phyloP scores from a whole-genome alignment of 2,113 vertebrate species.

The Sinocyclocheilus anophthalmus region DNA sequence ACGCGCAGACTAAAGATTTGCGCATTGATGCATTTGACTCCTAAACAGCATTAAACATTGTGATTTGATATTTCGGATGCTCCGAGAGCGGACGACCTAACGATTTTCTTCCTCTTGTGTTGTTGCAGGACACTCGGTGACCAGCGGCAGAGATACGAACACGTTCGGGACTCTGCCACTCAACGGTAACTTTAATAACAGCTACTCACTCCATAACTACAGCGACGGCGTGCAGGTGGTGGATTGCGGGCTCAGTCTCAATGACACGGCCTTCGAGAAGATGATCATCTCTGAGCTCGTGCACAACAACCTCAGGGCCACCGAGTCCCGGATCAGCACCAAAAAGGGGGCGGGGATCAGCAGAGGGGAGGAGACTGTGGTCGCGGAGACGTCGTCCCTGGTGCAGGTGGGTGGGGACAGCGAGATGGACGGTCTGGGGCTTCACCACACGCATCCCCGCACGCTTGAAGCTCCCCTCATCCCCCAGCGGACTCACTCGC shows the following conservation, averaged over 20 bases:
- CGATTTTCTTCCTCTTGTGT: constrained; percentile 67
- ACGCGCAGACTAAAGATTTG: not conserved
- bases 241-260: constrained; percentile 97
- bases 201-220: constrained; percentile 98
- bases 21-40: constrained; percentile 49
- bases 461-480: constrained; percentile 96
- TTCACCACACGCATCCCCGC: constrained; percentile 79
- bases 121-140: constrained; percentile 97
- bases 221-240: constrained; percentile 90
- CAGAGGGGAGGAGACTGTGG: constrained; percentile 89
- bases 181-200: constrained; percentile 99
- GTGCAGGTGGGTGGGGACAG: constrained; percentile 83
- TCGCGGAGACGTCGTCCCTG: constrained; percentile 90
- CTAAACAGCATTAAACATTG: constrained; percentile 94
- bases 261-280: constrained; percentile 98
- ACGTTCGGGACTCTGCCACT: constrained; percentile 99
- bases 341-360: constrained; percentile 86
- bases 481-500: constrained; percentile 99
- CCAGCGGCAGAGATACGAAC: constrained; percentile 98
- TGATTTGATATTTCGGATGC: constrained; percentile 51
- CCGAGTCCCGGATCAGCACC: constrained; percentile 83
- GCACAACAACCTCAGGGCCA: constrained; percentile 96
- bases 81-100: constrained; percentile 56
- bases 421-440: constrained; percentile 80
- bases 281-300: constrained; percentile 99